These are phyloP conservation scores for Proales similis DNA, from an alignment of 1,140 invertebrate species.

Conservation along the genomic window DNA sequence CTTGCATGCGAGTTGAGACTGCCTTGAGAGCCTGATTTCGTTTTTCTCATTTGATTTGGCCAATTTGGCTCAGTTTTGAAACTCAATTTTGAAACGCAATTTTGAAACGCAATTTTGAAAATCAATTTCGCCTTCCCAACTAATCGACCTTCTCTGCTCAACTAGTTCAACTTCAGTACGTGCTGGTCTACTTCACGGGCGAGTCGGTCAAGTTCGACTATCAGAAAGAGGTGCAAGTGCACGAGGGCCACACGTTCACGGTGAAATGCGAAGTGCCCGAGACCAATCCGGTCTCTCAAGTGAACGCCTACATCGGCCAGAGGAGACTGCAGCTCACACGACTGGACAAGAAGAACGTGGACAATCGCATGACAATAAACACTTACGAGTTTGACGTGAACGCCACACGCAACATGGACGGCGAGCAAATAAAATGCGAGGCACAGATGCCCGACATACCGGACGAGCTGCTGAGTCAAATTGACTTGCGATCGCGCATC, in stretches of 20 bases:
- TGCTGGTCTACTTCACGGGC: conserved; percentile 27
- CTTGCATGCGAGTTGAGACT: no score
- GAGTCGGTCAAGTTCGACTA: conserved; percentile 36
- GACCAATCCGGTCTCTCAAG: conserved; percentile 31
- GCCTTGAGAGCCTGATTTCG: no score
- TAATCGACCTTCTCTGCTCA: no score
- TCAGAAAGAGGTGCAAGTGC: conserved; percentile 37
- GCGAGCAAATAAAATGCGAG: conserved; percentile 32
- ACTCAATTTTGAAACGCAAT: conserved; percentile 1
- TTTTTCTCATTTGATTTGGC: background rate
- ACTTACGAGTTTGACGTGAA: conserved; percentile 31
- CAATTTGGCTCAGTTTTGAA: background rate
- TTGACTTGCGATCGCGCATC: conserved; percentile 26
- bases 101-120: conserved; percentile 7
- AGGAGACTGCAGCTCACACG: conserved; percentile 14
- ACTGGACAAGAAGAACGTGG: conserved; percentile 29
- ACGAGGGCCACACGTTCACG: conserved; percentile 28
- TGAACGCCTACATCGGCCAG: conserved; percentile 26
- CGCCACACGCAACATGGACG: conserved; percentile 30
- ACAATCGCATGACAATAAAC: conserved; percentile 37
- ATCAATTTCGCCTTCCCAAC: conserved; percentile 29
- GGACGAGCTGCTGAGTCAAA: conserved; percentile 15
- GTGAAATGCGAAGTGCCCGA: conserved; percentile 37
- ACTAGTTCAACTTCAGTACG: conserved; percentile 35
- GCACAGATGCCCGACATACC: conserved; percentile 36